A percentile compares a stretch with the other conserved stretches of the same genome.
These are phyloP conservation scores for Acanthurus tractus DNA, from an alignment of 2,797 vertebrate genomes.

Conservation along the genomic window DNA sequence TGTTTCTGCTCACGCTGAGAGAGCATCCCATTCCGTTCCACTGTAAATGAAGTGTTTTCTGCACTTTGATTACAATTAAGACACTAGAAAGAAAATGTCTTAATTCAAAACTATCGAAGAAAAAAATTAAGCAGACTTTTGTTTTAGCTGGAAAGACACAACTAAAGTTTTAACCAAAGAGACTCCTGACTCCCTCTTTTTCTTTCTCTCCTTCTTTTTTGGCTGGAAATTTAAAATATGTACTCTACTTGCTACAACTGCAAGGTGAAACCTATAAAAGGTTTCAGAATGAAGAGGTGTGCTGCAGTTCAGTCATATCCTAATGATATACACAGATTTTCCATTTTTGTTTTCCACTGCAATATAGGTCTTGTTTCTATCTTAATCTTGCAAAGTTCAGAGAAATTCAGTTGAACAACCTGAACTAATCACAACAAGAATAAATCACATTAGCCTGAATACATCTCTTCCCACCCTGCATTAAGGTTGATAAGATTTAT, in stretches of 20 bases:
- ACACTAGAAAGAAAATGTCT: too few species aligned
- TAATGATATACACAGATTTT: background rate
- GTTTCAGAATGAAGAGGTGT: background rate
- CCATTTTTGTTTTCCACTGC: background rate
- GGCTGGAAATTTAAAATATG: background rate
- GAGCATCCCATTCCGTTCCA: background rate
- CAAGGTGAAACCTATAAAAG: background rate
- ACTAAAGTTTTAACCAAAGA: background rate
- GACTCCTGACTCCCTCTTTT: background rate
- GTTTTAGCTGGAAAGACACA: too few species aligned
- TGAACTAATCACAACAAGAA: conserved; percentile 25
- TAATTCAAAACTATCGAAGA: background rate
- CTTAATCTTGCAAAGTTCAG: background rate
- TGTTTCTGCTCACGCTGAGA: background rate
- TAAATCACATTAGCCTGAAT: background rate
- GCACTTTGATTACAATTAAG: too few species aligned
- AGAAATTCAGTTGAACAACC: conserved; percentile 5
- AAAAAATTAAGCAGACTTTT: too few species aligned
- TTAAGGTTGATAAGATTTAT: background rate
- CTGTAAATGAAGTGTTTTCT: background rate
- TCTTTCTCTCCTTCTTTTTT: too few species aligned
- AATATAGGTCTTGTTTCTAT: background rate
- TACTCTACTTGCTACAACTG: background rate
- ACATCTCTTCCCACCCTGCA: background rate
- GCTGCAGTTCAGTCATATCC: background rate